phyloP scores from a whole-genome alignment of 2,797 vertebrate species.

The Naso thynnoides region DNA sequence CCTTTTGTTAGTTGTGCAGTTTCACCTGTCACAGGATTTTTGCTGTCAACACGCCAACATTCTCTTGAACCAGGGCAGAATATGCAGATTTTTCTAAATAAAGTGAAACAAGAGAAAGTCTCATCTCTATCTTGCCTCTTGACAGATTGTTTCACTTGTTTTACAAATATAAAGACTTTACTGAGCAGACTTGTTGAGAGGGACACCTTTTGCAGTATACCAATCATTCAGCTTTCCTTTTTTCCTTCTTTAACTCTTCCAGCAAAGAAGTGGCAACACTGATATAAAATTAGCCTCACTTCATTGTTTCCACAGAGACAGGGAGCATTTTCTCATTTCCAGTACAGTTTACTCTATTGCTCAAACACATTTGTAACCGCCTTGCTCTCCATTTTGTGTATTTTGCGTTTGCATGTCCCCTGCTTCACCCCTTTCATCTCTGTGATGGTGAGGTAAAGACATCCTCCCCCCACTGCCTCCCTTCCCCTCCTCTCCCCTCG shows the following conservation, averaged over 20 bases:
- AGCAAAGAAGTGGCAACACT: conserved; percentile 42
- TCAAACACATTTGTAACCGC: conserved; percentile 55
- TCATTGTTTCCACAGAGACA: conserved; percentile 66
- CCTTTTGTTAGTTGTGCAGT: conserved; percentile 42
- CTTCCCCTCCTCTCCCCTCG: conserved; percentile 12
- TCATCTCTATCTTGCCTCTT: conserved; percentile 32
- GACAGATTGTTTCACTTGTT: conserved; percentile 51
- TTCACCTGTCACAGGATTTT: conserved; percentile 49
- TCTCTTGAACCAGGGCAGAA: conserved; percentile 41
- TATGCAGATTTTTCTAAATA: conserved; percentile 39
- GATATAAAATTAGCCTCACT: conserved; percentile 68
- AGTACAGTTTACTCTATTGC: conserved; percentile 63
- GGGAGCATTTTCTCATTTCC: conserved; percentile 62
- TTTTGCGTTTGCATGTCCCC: conserved; percentile 78
- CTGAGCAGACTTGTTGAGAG: conserved; percentile 47
- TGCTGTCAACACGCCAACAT: conserved; percentile 32
- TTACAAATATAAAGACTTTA: conserved; percentile 43
- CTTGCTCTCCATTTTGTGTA: conserved; percentile 60
- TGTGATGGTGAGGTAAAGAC: conserved; percentile 71
- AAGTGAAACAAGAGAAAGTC: conserved; percentile 24
- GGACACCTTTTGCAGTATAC: conserved; percentile 35
- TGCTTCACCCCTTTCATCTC: conserved; percentile 78
- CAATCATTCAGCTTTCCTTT: conserved; percentile 45
- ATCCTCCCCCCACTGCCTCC: conserved; percentile 38
- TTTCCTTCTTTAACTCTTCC: conserved; percentile 51